Conservation (phyloP, 2,888 invertebrate genomes). For the Syrphus vitripennis region DNA sequence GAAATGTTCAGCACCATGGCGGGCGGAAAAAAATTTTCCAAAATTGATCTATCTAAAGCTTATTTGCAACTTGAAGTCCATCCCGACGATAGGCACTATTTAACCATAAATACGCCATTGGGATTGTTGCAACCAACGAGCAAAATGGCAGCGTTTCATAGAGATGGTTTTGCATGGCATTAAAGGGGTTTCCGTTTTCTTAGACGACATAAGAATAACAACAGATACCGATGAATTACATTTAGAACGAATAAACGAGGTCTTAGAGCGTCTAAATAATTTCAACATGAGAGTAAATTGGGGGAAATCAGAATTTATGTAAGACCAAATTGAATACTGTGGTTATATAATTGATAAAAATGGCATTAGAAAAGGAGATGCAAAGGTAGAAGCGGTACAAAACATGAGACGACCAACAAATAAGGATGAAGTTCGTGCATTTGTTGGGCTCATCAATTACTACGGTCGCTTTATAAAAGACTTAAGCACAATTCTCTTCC, state of each 20-base stretch:
- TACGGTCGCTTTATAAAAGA: conserved; percentile 7
- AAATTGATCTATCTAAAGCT: too few relatives aligned
- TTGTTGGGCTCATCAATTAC: conserved; percentile 17
- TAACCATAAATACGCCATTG: background rate
- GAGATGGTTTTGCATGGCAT: too few relatives aligned
- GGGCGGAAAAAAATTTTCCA: background rate
- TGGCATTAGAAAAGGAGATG: too few relatives aligned
- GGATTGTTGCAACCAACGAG: background rate
- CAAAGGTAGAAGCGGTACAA: background rate
- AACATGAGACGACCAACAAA: background rate
- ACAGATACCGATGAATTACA: background rate
- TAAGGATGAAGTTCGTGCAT: conserved; percentile 8
- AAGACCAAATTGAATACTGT: conserved; percentile 23
- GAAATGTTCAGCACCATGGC: background rate
- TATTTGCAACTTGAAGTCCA: background rate
- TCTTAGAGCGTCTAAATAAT: background rate
- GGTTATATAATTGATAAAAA: background rate
- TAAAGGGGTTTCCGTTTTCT: background rate
- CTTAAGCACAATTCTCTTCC: conserved; percentile 6
- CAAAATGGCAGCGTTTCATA: background rate
- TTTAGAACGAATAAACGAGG: conserved; percentile 1
- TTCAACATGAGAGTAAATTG: conserved; percentile 6
- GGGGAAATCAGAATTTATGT: background rate
- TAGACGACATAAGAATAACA: conserved; percentile 13
- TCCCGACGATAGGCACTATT: background rate